Percentiles rank a stretch among this genome's conserved stretches.
Conservation (phyloP, 2,797 vertebrate species). For the Esox masquinongy region DNA sequence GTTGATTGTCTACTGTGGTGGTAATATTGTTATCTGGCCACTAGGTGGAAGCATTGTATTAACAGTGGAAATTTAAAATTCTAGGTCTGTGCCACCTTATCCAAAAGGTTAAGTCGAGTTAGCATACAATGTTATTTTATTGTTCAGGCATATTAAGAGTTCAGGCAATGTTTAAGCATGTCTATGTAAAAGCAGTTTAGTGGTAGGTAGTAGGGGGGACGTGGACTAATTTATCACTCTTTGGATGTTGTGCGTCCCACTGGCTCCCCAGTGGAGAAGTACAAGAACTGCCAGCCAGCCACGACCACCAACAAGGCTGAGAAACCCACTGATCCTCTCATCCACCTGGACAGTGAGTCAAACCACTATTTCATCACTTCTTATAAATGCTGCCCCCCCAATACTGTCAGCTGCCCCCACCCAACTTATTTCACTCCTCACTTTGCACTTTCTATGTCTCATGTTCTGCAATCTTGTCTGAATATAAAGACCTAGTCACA, state of each 20-base stretch:
- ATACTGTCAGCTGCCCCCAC: neutral
- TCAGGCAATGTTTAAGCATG: neutral
- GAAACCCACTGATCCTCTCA: conserved; percentile 84
- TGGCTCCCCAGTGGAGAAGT: conserved; percentile 86
- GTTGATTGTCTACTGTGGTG: neutral
- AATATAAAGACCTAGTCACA: conserved; percentile 23
- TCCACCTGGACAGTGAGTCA: conserved; percentile 91
- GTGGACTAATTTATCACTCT: neutral
- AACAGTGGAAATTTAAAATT: conserved; percentile 7
- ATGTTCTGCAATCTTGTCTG: conserved; percentile 5
- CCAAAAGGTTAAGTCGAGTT: neutral
- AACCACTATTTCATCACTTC: neutral
- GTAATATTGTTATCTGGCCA: conserved; percentile 22
- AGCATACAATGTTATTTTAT: neutral
- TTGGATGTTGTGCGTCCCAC: neutral
- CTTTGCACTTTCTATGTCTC: neutral
- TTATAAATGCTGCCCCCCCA: neutral
- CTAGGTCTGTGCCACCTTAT: neutral
- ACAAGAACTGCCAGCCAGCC: conserved; percentile 84
- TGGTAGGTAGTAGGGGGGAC: neutral
- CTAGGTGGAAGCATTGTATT: conserved; percentile 53
- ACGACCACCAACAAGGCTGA: conserved; percentile 72
- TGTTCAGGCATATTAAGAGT: neutral
- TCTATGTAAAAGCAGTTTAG: neutral
- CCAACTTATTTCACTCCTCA: neutral